Base-by-base conservation (phyloP, 2,113 vertebrate species). In the Tachysurus fulvidraco region DNA sequence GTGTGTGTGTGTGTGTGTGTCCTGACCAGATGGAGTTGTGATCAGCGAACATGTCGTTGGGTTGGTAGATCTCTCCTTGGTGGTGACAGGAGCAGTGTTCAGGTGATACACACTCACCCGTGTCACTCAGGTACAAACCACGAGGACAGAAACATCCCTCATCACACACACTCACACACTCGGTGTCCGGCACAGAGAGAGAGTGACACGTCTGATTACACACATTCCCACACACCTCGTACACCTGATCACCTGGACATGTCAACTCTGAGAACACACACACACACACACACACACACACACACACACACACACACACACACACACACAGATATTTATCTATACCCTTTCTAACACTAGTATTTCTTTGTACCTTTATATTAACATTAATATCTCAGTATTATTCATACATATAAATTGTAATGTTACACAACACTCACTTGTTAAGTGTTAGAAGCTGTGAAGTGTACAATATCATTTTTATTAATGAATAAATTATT, bases 61-160 rank as follows among this genome's bases (percentile, higher is more conserved):
- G 97, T 92, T 98, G 96, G 93, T 97, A 99, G 89, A 98, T 94
- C 87, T 99, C 97, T 0, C 97, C 98, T 0, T 98, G 96, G 0
- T 98, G 96, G 89, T 97, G 95, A 88, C 98, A 99, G 64, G 96
- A 94, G 87, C 98, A 99, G 79, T 93, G 94, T 46, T 96, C 93
- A 78, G 94, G 95, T 0, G 94, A 94, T 67, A 99, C 96, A 0
- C 98, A 99, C 57, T 96, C 91, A n/a, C 97, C 96, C 0, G 59
- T 91, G 74, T 97, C 94, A 0, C 96, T 96, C 46, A 95, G 92
- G 92, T 96, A 98, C 6, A 96, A 95, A 16, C 96, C 97, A 0
- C 80, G 79, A 0, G 97, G 96, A 64, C 98, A 99, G 91, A 96
- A 99, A 86, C 98, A 99, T 12, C 98, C 98, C 86, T 99, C 98